These are phyloP conservation scores for Dryobotodes eremita DNA, from an alignment of 2,888 invertebrate species.

Conservation along the genomic window DNA sequence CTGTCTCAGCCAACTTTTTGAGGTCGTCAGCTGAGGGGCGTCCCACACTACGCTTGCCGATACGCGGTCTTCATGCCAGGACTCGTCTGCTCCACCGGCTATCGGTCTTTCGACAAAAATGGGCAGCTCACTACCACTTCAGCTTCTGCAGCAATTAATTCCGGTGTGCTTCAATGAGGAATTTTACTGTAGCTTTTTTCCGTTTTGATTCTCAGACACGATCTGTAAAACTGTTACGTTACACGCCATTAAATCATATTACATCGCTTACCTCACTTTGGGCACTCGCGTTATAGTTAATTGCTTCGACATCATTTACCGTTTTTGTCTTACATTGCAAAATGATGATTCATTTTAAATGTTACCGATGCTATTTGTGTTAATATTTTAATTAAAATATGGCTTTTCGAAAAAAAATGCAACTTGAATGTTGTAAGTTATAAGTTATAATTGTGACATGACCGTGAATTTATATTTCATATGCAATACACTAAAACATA, in stretches of 20 bases:
- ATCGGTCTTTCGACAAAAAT: not conserved
- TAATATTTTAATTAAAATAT: slow-evolving; percentile 13
- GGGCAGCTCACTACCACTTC: not conserved
- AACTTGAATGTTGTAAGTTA: not conserved
- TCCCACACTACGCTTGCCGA: not conserved
- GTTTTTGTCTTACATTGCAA: slow-evolving; percentile 33
- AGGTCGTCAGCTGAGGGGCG: no score
- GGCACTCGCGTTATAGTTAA: slow-evolving; percentile 42
- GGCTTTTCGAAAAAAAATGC: no score
- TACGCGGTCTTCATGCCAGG: not conserved
- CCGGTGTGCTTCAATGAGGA: not conserved
- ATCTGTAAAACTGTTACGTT: slow-evolving; percentile 33
- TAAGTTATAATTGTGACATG: not conserved
- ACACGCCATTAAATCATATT: slow-evolving; percentile 51
- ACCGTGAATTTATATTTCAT: not conserved
- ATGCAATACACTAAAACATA: not conserved
- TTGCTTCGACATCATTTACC: slow-evolving; percentile 48
- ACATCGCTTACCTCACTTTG: slow-evolving; percentile 35
- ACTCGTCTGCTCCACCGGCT: not conserved
- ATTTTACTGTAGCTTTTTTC: not conserved
- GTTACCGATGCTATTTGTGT: slow-evolving; percentile 21
- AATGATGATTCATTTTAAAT: slow-evolving; percentile 34
- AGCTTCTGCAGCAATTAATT: not conserved
- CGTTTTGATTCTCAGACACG: slow-evolving; percentile 4
- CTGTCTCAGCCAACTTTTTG: not conserved